These are phyloP conservation scores for Sarotherodon lohbergeri DNA, from an alignment of 2,113 vertebrate genomes.

Conservation along the genomic window DNA sequence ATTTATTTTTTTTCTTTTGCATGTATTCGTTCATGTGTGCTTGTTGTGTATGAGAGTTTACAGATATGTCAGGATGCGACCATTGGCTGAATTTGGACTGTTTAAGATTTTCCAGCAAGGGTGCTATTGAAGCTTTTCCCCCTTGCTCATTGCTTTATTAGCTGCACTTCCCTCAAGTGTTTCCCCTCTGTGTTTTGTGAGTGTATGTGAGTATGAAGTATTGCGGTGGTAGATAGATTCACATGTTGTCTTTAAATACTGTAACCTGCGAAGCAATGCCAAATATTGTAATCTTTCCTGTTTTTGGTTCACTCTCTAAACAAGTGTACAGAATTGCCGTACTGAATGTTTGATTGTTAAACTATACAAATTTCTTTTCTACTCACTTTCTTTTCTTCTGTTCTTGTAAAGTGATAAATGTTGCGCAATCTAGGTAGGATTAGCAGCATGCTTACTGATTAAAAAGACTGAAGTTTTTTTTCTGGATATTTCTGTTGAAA, in stretches of 20 bases:
- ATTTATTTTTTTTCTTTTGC: neutral
- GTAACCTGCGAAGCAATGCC: slow-evolving; percentile 26
- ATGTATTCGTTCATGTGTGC: neutral
- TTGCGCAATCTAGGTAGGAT: neutral
- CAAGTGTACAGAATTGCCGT: slow-evolving; percentile 8
- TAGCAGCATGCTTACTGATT: neutral
- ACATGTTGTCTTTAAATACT: slow-evolving; percentile 1
- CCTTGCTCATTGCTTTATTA: neutral
- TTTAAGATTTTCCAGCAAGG: slow-evolving; percentile 6
- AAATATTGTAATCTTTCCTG: slow-evolving; percentile 17
- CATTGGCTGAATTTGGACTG: slow-evolving; percentile 32
- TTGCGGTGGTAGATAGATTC: neutral
- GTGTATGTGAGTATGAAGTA: slow-evolving; percentile 5
- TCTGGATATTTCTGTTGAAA: neutral
- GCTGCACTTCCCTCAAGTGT: neutral
- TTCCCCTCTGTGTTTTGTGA: neutral
- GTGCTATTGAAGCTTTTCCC: neutral
- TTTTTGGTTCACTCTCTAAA: neutral
- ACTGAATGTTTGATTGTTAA: slow-evolving; percentile 46
- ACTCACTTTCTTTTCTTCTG: neutral
- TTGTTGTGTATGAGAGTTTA: neutral
- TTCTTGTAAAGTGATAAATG: slow-evolving; percentile 7
- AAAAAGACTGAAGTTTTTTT: neutral
- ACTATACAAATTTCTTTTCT: slow-evolving; percentile 22
- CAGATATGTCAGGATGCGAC: neutral